These are phyloP conservation scores for Ellobius talpinus DNA, from an alignment of 2,113 vertebrate species.

Conservation along the genomic window DNA sequence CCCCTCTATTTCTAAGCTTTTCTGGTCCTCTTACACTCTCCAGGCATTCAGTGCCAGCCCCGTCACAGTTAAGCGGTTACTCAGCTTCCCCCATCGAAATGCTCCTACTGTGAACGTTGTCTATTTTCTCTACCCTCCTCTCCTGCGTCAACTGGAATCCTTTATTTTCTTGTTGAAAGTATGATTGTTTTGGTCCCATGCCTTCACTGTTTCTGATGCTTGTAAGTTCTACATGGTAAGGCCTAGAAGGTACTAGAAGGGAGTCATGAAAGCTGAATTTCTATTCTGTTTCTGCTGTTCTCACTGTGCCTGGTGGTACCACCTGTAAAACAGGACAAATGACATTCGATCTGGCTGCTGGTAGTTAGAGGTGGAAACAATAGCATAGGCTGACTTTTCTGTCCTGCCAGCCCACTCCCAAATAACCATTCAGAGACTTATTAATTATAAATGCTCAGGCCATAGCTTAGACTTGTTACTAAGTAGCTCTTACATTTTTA, in stretches of 20 bases:
- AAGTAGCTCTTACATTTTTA: background rate
- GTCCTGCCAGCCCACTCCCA: background rate
- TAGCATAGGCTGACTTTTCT: background rate
- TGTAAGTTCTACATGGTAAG: background rate
- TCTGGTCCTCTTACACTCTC: background rate
- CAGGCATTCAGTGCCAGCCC: background rate
- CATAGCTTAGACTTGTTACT: background rate
- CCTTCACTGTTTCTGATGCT: background rate
- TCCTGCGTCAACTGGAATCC: background rate
- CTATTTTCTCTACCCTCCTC: background rate
- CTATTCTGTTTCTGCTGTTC: background rate
- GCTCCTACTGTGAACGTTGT: background rate
- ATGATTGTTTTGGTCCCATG: background rate
- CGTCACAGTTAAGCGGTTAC: background rate
- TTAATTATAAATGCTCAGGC: background rate
- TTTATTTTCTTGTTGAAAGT: background rate
- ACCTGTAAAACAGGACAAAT: conserved; percentile 1
- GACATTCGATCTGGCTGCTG: background rate
- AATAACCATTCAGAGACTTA: background rate
- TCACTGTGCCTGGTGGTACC: background rate
- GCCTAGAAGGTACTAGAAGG: background rate
- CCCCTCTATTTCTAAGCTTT: background rate
- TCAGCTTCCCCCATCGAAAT: background rate
- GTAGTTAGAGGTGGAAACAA: background rate
- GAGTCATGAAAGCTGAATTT: background rate